Percentiles rank a stretch among this genome's conserved stretches.
These are phyloP conservation scores for Pygathrix nemaeus DNA, from an alignment of 2,113 vertebrate species.

Conservation along the genomic window DNA sequence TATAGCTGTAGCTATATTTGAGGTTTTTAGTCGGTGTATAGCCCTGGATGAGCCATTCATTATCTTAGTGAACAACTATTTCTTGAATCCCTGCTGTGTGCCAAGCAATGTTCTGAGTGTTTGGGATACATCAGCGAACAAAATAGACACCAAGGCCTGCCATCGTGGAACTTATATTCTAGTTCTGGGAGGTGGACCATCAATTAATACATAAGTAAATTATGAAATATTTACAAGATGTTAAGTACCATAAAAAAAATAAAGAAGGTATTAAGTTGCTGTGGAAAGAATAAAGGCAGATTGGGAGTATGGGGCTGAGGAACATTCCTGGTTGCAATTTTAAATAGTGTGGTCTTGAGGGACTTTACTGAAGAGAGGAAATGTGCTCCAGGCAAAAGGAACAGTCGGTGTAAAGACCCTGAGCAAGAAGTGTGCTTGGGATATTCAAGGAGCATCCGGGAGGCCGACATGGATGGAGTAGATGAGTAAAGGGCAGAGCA, in stretches of 20 bases:
- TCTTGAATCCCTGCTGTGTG: background rate
- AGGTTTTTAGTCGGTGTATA: background rate
- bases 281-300: background rate
- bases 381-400: background rate
- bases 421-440: background rate
- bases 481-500: background rate
- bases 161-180: background rate
- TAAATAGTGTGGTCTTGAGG: background rate
- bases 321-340: background rate
- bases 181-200: background rate
- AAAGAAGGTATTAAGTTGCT: background rate
- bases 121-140: background rate
- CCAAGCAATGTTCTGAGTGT: background rate
- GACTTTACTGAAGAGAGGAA: background rate
- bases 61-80: background rate
- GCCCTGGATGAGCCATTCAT: background rate
- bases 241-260: background rate
- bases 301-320: background rate
- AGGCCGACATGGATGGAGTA: background rate
- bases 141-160: background rate
- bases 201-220: background rate
- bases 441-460: background rate
- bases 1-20: background rate
- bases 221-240: background rate
- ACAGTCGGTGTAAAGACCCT: background rate